These are phyloP conservation scores for Drosophila ananassae DNA, from an alignment of 1,140 invertebrate species.

Conservation along the genomic window DNA sequence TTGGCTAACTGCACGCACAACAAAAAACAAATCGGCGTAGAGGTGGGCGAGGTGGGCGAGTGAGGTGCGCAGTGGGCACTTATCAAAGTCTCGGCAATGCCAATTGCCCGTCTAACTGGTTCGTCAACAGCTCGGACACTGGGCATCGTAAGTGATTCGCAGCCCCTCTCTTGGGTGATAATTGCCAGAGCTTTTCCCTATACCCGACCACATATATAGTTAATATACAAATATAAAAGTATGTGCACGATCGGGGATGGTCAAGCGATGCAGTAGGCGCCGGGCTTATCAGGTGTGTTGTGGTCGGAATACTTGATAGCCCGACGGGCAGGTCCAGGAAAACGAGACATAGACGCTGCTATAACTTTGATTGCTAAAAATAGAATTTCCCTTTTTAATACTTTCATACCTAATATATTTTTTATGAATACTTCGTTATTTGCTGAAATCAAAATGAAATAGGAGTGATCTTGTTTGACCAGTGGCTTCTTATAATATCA, in stretches of 20 bases:
- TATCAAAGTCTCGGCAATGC: slow-evolving; percentile 37
- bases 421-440: no score
- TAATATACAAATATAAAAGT: not conserved
- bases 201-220: not conserved
- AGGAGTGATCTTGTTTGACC: no score
- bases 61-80: slow-evolving; percentile 28
- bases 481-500: no score
- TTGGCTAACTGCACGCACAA: slow-evolving; percentile 1
- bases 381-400: not conserved
- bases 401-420: not conserved
- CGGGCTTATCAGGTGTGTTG: slow-evolving; percentile 22
- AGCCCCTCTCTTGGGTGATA: slow-evolving; percentile 18
- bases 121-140: slow-evolving; percentile 47
- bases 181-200: slow-evolving; percentile 30
- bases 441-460: no score
- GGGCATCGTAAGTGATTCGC: slow-evolving; percentile 20
- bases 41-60: slow-evolving; percentile 33
- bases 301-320: slow-evolving; percentile 35
- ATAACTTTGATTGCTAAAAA: not conserved
- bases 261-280: slow-evolving; percentile 33
- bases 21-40: not conserved
- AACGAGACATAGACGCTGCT: not conserved
- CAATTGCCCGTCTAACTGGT: slow-evolving; percentile 47
- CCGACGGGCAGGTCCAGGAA: not conserved
- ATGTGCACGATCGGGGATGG: slow-evolving; percentile 1